Percentiles rank a stretch among this genome's conserved stretches.
Evolutionary conservation across 1,140 invertebrate genomes (phyloP).

Genomic region (Drosophila triauraria): DNA sequence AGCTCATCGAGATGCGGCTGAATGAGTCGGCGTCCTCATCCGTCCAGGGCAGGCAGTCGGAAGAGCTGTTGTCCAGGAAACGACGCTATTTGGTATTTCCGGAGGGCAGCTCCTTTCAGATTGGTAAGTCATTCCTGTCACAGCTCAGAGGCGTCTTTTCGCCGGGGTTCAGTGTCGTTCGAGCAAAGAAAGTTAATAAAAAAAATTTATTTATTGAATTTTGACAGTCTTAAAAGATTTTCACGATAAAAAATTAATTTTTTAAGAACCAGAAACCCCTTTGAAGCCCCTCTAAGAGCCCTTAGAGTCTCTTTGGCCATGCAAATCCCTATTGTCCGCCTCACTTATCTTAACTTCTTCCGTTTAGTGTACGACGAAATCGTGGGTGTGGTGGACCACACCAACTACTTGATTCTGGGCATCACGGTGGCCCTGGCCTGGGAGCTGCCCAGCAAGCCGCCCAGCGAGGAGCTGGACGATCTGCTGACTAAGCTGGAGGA

Average conservation of each 20-base stretch:
- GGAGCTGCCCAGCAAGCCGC: constrained; percentile 88
- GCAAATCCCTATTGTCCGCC: constrained; percentile 32
- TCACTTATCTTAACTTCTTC: constrained; percentile 35
- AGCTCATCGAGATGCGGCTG: constrained; percentile 70
- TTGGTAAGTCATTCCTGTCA: constrained; percentile 87
- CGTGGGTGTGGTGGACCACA: constrained; percentile 78
- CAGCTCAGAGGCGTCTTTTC: background rate
- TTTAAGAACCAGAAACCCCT: too few species aligned
- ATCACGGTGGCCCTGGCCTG: constrained; percentile 91
- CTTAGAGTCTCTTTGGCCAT: background rate
- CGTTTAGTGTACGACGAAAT: constrained; percentile 76
- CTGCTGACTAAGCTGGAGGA: constrained; percentile 71
- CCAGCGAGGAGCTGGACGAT: constrained; percentile 75
- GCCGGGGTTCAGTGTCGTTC: background rate
- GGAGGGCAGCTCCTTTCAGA: constrained; percentile 91
- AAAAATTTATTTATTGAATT: too few species aligned
- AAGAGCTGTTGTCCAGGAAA: constrained; percentile 86
- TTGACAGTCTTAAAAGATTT: background rate
- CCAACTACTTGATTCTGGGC: constrained; percentile 87
- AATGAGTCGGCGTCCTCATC: constrained; percentile 59
- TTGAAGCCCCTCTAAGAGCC: background rate
- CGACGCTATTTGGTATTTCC: constrained; percentile 92
- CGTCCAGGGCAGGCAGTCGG: constrained; percentile 39
- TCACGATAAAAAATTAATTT: too few species aligned
- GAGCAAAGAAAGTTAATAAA: background rate